Evolutionary conservation across 2,113 vertebrate species (phyloP).

Genomic region (Vanacampus margaritifer): DNA sequence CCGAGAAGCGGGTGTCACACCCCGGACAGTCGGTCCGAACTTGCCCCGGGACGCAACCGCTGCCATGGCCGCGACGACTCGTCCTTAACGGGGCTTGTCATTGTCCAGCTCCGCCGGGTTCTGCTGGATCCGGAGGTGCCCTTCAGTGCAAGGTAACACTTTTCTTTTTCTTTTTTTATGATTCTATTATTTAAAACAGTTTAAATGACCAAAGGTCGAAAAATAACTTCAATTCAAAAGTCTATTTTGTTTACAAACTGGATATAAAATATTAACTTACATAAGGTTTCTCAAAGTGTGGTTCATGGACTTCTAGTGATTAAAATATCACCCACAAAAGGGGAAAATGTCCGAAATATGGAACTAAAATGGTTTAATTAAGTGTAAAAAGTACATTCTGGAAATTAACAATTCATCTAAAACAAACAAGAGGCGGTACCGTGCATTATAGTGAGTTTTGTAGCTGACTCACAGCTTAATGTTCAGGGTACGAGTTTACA

Average conservation of each 20-base stretch:
- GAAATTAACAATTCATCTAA: neutral
- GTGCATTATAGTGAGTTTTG: neutral
- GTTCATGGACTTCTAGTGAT: neutral
- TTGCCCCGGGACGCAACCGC: conserved; percentile 19
- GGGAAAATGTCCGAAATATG: neutral
- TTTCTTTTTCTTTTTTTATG: neutral
- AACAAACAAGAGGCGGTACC: neutral
- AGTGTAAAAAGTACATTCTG: too few relatives aligned
- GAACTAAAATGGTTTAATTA: neutral
- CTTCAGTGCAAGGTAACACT: neutral
- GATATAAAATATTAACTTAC: neutral
- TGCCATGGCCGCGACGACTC: conserved; percentile 3
- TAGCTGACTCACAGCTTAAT: neutral
- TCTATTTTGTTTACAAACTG: neutral
- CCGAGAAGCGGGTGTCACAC: conserved; percentile 37
- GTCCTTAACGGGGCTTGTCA: conserved; percentile 5
- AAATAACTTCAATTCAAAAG: neutral
- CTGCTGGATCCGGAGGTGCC: neutral
- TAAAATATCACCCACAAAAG: neutral
- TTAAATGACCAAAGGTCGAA: neutral
- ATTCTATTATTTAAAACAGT: neutral
- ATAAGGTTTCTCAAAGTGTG: neutral
- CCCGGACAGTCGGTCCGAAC: conserved; percentile 9
- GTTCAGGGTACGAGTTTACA: neutral
- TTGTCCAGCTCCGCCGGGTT: neutral